Evolutionary conservation across 2,888 invertebrate genomes (phyloP).

Genomic region (Plebejus melissa): DNA sequence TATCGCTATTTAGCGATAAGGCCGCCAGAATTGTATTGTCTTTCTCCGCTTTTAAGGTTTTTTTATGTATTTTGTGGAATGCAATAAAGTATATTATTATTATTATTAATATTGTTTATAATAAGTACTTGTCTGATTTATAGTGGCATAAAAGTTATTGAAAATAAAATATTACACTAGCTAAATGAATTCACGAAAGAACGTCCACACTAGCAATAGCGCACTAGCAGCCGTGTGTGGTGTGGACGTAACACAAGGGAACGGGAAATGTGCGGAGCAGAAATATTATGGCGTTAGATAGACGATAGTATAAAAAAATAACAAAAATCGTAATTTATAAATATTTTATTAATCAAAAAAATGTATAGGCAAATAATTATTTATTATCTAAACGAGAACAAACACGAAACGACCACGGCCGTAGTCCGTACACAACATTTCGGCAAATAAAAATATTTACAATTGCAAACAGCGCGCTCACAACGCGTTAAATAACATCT

Average conservation of each 20-base stretch:
- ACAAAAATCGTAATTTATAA: constrained; percentile 24
- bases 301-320: not conserved
- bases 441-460: constrained; percentile 26
- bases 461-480: constrained; percentile 23
- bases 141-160: too few species aligned
- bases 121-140: too few species aligned
- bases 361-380: constrained; percentile 27
- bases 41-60: too few species aligned
- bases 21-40: too few species aligned
- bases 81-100: too few species aligned
- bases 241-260: not conserved
- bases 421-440: constrained; percentile 21
- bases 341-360: constrained; percentile 27
- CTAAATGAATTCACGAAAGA: too few species aligned
- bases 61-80: too few species aligned
- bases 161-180: too few species aligned
- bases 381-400: constrained; percentile 27
- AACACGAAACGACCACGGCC: constrained; percentile 28
- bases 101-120: too few species aligned
- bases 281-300: not conserved
- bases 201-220: too few species aligned
- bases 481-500: constrained; percentile 19
- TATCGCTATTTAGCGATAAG: too few species aligned
- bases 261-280: not conserved
- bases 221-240: too few species aligned